Conservation (phyloP, 2,888 invertebrate species). For the Spicauda simplicius region DNA sequence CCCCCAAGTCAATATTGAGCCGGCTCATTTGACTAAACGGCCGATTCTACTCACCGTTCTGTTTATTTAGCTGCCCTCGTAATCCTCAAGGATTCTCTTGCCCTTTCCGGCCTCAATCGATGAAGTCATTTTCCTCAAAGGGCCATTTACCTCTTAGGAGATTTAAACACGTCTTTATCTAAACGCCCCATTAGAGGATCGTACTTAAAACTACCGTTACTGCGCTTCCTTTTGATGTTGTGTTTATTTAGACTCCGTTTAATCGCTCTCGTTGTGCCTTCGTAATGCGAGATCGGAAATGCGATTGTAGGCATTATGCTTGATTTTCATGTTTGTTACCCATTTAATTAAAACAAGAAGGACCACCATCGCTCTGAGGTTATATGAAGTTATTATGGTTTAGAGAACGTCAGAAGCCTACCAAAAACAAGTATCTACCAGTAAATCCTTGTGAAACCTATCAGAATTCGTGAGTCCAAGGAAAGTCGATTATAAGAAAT, state of each 20-base stretch:
- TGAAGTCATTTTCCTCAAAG: constrained; percentile 66
- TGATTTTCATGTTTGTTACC: neutral
- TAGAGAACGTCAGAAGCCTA: no score
- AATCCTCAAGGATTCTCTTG: constrained; percentile 21
- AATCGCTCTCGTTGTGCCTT: constrained; percentile 12
- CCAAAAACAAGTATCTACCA: no score
- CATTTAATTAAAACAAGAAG: neutral
- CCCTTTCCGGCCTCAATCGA: constrained; percentile 51
- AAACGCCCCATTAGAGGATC: constrained; percentile 28
- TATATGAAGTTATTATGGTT: no score
- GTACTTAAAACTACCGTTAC: constrained; percentile 31
- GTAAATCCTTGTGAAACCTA: no score
- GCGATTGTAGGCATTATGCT: neutral
- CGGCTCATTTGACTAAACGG: constrained; percentile 26
- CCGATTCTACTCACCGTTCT: constrained; percentile 17
- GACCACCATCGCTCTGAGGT: no score
- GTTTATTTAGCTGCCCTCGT: constrained; percentile 26
- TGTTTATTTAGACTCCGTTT: constrained; percentile 28
- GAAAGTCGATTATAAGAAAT: no score
- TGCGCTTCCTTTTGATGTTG: constrained; percentile 19
- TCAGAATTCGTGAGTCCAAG: no score
- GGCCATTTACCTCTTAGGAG: constrained; percentile 56
- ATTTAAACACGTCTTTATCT: constrained; percentile 40
- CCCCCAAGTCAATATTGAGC: constrained; percentile 25
- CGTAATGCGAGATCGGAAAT: constrained; percentile 15